Base-by-base conservation (phyloP, 2,113 vertebrate species). In the Chaenocephalus aceratus region DNA sequence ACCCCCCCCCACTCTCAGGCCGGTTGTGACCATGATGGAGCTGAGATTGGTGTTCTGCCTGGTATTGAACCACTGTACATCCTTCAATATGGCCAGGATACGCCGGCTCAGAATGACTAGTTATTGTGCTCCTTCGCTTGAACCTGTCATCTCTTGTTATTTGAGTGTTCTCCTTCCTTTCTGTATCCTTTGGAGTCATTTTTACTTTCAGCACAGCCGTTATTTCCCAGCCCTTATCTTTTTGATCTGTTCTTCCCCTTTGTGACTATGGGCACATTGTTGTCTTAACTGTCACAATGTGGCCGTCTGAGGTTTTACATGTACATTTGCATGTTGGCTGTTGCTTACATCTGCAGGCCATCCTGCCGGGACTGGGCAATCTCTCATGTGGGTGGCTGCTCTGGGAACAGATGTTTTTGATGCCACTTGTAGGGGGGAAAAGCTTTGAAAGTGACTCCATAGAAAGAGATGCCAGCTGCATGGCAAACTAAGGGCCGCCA, bases 321-420 rank as follows among this genome's bases (percentile, higher is more conserved):
- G 68, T 21, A 62, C 70, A 79, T 90, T 92, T 91, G 83, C 83
- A 85, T 88, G 82, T 87, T 41, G 53, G 86, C 88, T 66, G 64
- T 67, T 84, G 78, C 64, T 64, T 88, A 70, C 89, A 92, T 93
- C 82, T 91, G 89, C 66, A 68, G 90, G 54, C 80, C 83, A 71
- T 80, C 82, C 75, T 86, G 83, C 77, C 83, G 85, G 67, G 65
- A 52, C 68, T 11, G 61, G 80, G 65, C 66, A 15, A 36, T 57
- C 73, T 92, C 82, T 85, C 79, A 77, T 83, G 88, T 89, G 88
- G 90, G 75, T 79, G 81, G 76, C 85, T 86, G 88, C 72, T 70
- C 86, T 56, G 83, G 88, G 74, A 93, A 80, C 94, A 94, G 88
- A 91, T 94, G 94, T 92, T 93, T 93, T 80, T 85, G 88, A 93